Evolutionary conservation across 2,888 invertebrate genomes (phyloP), one percentile per base, ranked within the genome.

Genomic region (Yponomeuta sedellus): DNA sequence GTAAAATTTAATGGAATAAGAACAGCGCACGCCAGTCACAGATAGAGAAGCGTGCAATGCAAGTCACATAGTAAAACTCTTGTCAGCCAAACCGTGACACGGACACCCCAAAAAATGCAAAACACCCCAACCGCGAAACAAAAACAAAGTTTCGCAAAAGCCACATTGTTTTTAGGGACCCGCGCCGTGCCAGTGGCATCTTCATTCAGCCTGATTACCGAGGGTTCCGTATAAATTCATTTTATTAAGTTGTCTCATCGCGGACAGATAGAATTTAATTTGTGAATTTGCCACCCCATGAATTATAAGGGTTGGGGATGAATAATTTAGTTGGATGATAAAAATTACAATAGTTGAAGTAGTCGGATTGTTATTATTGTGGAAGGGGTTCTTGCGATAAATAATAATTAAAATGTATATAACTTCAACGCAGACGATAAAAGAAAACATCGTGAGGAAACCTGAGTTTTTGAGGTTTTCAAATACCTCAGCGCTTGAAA

Each of bases 181-280:
- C 85, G 82, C 44, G 5, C 16, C 16, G 16, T 52, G 44, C 44
- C 44, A 76, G 75, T 73, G 75, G 75, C 71, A 73, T 75, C 74
- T 69, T 71, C 71, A 73, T 73, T 76, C 64, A 67, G 58, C 73
- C 81, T 83, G 85, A 85, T 86, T 85, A 81, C 78, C 74, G 78
- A 19, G 78, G 86, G 82, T 77, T 79, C 83, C 78, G 81, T 75
- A 77, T 80, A 80, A 86, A 87, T 87, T 88, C 82, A 82, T 88
- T 91, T 86, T 88, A 91, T 89, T 88, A 90, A 91, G 86, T 89
- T 86, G 83, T 88, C 88, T 88, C 90, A 89, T 89, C 82, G 85
- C 85, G 79, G 79, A 74, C 85, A 86, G 85, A 89, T 88, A 88
- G 84, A 91, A 90, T 91, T 87, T 81, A 88, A 88, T 87, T 88